phyloP scores from a whole-genome alignment of 2,113 vertebrate species.

The Cettia cetti region DNA sequence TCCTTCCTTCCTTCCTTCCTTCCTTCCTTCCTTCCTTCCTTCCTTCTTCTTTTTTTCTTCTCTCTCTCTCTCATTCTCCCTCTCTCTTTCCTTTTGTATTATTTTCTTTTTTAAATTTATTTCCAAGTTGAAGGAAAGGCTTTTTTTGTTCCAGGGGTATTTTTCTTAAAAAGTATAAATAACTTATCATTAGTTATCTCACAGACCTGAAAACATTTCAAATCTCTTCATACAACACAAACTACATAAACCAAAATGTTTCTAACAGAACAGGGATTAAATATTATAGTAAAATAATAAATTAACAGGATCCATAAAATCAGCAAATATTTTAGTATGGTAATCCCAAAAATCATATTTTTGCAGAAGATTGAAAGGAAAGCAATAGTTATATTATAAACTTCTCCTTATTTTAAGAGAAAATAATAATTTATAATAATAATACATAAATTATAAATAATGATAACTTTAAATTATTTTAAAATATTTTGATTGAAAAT shows the following conservation, averaged over 20 bases:
- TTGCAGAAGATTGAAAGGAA: neutral
- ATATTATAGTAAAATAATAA: neutral
- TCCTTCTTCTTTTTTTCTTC: too few species aligned
- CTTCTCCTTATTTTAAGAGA: neutral
- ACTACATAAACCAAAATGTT: neutral
- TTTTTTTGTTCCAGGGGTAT: neutral
- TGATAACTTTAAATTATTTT: too few species aligned
- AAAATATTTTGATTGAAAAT: too few species aligned
- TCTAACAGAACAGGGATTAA: neutral
- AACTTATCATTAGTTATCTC: neutral
- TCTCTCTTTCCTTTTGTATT: too few species aligned
- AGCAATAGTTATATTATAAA: neutral
- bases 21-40: neutral
- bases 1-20: neutral
- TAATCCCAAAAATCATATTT: neutral
- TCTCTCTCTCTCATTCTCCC: fast-evolving
- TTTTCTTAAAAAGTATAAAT: neutral
- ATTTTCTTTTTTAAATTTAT: neutral
- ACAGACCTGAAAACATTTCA: neutral
- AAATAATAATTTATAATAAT: neutral
- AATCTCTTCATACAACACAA: neutral
- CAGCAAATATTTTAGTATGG: neutral
- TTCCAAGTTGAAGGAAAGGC: neutral
- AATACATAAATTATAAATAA: too few species aligned
- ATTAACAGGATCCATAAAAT: neutral